Conservation (phyloP, 1,140 invertebrate genomes). For the Trialeurodes vaporariorum region DNA sequence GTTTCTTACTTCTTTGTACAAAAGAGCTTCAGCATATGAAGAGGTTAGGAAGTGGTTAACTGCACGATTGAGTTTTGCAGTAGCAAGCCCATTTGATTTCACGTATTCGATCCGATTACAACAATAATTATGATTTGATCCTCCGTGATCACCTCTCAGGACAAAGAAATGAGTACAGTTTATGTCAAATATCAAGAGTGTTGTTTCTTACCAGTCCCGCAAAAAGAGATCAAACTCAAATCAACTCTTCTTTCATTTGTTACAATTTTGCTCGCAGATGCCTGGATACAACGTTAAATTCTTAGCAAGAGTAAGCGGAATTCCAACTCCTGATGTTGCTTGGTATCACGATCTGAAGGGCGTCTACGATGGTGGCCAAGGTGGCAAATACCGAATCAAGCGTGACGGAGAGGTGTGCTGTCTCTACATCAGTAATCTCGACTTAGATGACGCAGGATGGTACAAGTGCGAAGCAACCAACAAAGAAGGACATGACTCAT, state of each 20-base stretch:
- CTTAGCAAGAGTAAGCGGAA: conserved; percentile 64
- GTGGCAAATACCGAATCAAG: conserved; percentile 63
- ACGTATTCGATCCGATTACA: too few relatives aligned
- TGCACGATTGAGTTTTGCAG: too few relatives aligned
- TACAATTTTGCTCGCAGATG: conserved; percentile 36
- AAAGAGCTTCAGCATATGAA: too few relatives aligned
- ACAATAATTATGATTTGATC: too few relatives aligned
- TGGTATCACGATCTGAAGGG: conserved; percentile 65
- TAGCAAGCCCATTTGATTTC: too few relatives aligned
- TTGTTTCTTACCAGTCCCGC: too few relatives aligned
- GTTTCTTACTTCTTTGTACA: too few relatives aligned
- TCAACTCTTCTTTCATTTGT: background rate
- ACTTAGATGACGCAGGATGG: conserved; percentile 50
- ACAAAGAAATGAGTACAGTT: too few relatives aligned
- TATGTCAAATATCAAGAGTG: too few relatives aligned
- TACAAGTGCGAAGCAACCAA: conserved; percentile 71
- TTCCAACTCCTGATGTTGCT: conserved; percentile 71
- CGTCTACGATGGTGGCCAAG: conserved; percentile 43
- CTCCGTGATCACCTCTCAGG: too few relatives aligned
- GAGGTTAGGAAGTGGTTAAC: too few relatives aligned
- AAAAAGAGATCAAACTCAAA: conserved; percentile 1
- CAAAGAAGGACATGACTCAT: conserved; percentile 62
- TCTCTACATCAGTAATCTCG: conserved; percentile 58
- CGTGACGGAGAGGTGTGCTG: conserved; percentile 64
- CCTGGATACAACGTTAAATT: conserved; percentile 68